phyloP scores from a whole-genome alignment of 1,140 invertebrate species.

The Scylla paramamosain region DNA sequence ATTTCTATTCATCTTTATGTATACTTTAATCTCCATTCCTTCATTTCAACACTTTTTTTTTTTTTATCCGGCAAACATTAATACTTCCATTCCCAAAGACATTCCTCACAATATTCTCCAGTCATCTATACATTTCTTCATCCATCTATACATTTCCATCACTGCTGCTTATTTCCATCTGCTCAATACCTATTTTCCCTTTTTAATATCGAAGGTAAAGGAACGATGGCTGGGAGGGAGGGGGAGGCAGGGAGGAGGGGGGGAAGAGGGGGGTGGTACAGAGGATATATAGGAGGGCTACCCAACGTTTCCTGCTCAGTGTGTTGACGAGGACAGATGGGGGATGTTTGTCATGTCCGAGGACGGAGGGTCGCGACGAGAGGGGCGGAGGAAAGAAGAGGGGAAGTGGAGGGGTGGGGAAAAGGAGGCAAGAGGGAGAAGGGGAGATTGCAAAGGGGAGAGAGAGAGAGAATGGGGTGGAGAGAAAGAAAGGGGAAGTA shows the following conservation, averaged over 20 bases:
- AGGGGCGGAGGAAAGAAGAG: neutral
- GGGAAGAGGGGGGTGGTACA: neutral
- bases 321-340: constrained; percentile 30
- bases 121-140: too few species aligned
- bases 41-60: neutral
- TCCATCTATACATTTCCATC: neutral
- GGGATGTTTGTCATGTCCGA: neutral
- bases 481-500: neutral
- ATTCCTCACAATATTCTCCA: neutral
- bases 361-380: neutral
- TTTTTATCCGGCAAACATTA: neutral
- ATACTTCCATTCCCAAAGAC: neutral
- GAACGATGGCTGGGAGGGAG: neutral
- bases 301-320: neutral
- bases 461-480: neutral
- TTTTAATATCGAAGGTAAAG: neutral
- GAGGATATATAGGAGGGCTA: neutral
- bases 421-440: neutral
- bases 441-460: neutral
- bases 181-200: neutral
- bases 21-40: neutral
- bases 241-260: neutral
- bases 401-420: neutral
- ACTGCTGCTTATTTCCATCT: neutral
- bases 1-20: neutral